Evolutionary conservation across 2,888 invertebrate species (phyloP).

Genomic region (Bursaphelenchus okinawaensis): DNA sequence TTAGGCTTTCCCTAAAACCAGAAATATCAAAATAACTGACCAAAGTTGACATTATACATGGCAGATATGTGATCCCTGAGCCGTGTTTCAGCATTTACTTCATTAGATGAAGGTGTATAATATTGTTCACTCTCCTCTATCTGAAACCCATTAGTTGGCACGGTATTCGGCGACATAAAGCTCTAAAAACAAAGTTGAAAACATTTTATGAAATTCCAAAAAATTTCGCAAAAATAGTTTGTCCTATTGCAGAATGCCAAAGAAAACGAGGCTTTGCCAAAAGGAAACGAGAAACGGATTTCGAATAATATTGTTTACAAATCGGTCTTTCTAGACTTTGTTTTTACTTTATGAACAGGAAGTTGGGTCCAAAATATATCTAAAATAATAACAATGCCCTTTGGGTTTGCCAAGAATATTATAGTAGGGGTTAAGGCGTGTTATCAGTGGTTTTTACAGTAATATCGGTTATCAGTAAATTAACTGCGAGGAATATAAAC

Average conservation of each 20-base stretch:
- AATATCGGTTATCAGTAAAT: too few relatives aligned
- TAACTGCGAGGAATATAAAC: too few relatives aligned
- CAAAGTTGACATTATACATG: conserved; percentile 35
- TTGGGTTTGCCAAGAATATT: too few relatives aligned
- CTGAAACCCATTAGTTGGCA: background rate
- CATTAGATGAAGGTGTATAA: conserved; percentile 32
- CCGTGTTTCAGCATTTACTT: conserved; percentile 34
- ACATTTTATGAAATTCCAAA: background rate
- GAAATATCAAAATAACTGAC: conserved; percentile 20
- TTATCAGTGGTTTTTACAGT: too few relatives aligned
- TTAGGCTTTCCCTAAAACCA: too few relatives aligned
- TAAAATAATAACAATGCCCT: too few relatives aligned
- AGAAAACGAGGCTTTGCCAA: background rate
- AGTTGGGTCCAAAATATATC: too few relatives aligned
- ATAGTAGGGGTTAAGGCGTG: too few relatives aligned
- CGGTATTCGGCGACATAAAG: background rate
- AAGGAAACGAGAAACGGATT: background rate
- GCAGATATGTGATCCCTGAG: conserved; percentile 31
- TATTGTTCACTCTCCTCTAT: background rate
- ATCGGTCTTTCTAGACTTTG: too few relatives aligned
- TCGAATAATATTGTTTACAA: too few relatives aligned
- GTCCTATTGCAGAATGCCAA: background rate
- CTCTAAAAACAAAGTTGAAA: too few relatives aligned
- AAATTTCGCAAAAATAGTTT: background rate
- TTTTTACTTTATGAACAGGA: too few relatives aligned